A percentile compares a stretch with the other conserved stretches of the same genome.
Conservation (phyloP, 2,797 vertebrate species). For the Liasis olivaceus region DNA sequence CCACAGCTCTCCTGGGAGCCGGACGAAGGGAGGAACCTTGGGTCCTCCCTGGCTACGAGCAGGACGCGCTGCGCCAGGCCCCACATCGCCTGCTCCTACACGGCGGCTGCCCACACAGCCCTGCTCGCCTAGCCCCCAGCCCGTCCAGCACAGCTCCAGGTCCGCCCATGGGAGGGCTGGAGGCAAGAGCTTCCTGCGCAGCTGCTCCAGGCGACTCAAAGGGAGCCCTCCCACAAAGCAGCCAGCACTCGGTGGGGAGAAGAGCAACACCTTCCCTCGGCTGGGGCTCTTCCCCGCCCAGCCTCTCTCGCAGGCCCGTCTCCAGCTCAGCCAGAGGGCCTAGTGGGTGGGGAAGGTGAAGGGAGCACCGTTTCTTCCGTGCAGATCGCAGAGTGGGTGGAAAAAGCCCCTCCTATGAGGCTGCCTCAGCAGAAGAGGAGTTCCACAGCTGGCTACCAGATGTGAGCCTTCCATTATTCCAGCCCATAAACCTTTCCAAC, state of each 20-base stretch:
- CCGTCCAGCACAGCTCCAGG: not conserved
- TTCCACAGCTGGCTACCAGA: constrained; percentile 59
- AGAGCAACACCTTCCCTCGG: not conserved
- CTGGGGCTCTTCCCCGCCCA: not conserved
- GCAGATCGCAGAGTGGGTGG: not conserved
- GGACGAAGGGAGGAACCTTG: no score
- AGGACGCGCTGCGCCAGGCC: no score
- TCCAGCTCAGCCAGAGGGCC: not conserved
- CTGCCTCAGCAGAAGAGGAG: not conserved
- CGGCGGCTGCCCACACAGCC: not conserved
- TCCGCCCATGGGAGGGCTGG: not conserved
- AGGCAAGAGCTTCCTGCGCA: not conserved
- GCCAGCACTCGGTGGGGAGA: not conserved
- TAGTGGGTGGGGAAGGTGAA: not conserved
- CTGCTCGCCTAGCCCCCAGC: not conserved
- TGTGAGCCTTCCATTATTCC: constrained; percentile 16
- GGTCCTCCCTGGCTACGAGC: no score
- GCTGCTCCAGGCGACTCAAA: not conserved
- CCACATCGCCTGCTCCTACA: no score
- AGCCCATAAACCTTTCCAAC: not conserved
- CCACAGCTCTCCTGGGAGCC: no score
- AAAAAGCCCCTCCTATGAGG: not conserved
- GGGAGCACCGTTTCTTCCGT: not conserved
- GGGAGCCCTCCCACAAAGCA: not conserved
- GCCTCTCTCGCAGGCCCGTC: not conserved